Evolutionary conservation across 2,113 vertebrate species (phyloP).

Genomic region (Mandrillus leucophaeus): DNA sequence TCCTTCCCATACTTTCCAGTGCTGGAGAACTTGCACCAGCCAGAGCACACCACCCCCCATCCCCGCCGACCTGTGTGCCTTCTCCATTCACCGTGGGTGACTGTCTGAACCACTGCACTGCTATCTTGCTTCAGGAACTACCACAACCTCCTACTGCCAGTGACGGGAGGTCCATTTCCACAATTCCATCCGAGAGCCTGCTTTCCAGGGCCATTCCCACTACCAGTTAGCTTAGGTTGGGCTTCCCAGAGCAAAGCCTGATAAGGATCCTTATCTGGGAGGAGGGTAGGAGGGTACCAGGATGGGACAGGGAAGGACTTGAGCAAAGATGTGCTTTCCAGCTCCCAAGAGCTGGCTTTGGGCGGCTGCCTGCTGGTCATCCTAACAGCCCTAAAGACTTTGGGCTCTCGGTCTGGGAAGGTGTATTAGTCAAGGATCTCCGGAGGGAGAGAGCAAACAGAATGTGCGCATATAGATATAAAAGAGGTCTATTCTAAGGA

Average conservation of each 20-base stretch:
- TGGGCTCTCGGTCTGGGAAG: neutral
- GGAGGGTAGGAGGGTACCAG: neutral
- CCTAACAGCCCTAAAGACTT: neutral
- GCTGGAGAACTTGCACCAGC: neutral
- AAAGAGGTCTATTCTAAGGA: neutral
- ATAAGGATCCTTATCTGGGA: neutral
- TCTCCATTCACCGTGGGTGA: neutral
- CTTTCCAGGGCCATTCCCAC: neutral
- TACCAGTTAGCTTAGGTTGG: neutral
- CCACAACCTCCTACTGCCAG: neutral
- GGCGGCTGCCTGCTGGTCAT: neutral
- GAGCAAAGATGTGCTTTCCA: neutral
- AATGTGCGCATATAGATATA: neutral
- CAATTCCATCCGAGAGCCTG: neutral
- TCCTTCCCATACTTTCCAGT: accelerated
- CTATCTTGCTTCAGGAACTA: neutral
- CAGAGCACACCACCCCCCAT: accelerated
- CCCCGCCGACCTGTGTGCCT: neutral
- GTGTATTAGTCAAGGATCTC: neutral
- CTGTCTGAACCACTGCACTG: neutral
- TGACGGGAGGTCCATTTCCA: accelerated
- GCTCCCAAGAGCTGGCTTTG: neutral
- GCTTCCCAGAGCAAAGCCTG: neutral
- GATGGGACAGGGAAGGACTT: neutral
- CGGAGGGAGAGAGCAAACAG: neutral